phyloP scores from a whole-genome alignment of 2,113 vertebrate genomes.

The Casuarius casuarius region DNA sequence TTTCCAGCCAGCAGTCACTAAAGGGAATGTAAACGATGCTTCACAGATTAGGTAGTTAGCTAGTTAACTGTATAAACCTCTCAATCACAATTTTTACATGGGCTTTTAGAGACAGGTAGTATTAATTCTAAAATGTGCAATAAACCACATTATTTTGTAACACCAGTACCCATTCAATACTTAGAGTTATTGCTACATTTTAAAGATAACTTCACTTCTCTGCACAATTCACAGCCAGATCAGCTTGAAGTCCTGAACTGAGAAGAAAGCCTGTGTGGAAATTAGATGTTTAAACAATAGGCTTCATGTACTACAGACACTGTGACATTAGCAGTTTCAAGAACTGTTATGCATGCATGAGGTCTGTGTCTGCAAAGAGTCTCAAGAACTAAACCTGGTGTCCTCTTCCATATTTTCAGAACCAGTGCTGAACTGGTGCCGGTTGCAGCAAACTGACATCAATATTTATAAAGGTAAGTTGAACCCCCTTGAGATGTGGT shows the following conservation, averaged over 20 bases:
- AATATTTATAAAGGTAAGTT: rapidly evolving
- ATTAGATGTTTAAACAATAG: background rate
- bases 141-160: background rate
- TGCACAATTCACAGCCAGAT: background rate
- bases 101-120: background rate
- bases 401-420: background rate
- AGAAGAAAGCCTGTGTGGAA: background rate
- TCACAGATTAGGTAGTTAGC: background rate
- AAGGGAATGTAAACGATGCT: background rate
- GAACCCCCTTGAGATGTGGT: background rate
- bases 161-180: background rate
- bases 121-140: background rate
- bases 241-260: background rate
- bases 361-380: background rate
- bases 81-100: background rate
- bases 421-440: background rate
- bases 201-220: background rate
- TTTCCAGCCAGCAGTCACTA: background rate
- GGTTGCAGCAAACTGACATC: background rate
- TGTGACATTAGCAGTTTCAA: background rate
- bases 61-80: background rate
- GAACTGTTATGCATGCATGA: background rate
- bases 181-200: background rate
- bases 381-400: background rate
- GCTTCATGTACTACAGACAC: background rate